Evolutionary conservation across 2,888 invertebrate genomes (phyloP), one percentile per base, ranked within the genome.

Genomic region (Lacanobia wlatinum): DNA sequence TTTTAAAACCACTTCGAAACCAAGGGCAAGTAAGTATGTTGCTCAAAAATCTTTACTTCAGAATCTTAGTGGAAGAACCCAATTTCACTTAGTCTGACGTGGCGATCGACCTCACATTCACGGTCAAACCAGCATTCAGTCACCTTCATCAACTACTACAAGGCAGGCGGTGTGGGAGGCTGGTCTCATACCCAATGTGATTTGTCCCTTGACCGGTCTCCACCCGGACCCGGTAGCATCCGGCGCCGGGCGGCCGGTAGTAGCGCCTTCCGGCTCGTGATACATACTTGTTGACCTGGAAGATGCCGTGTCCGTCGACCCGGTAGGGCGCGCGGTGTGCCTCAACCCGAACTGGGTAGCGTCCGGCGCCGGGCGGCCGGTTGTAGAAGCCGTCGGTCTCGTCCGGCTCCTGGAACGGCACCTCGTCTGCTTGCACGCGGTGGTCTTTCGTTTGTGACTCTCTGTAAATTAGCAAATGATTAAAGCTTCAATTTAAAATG

Each of bases 321-420:
- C 77, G 80, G 76, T 88, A 88, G n/a, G 84, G 84, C 14, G 61
- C 67, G 16, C 61, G 73, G 67, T 86, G 82, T 1, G 83, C 70
- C 65, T 92, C 89, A 23, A 90, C 90, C 1, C 87, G 86, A 34
- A 94, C 93, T 16, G 92, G 94, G 85, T 89, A 94, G 46, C 93
- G 89, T 2, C 93, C 94, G 10, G 84, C 81, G 34, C 90, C 91
- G 3, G 87, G 87, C 5, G 93, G 92, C 9, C 91, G 89, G 90
- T 94, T 94, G 92, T 95, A 95, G 89, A 95, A 95, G 7, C 94
- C 95, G 23, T 88, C 89, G 0, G 94, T 93, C 64, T 93, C 90
- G 2, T 84, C 74, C 0, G 95, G 90, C 78, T 90, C 87, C 58
- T 84, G 78, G 86, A 94, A 93, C 14, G 92, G 90, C 3, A 84